Base-by-base conservation (phyloP, 1,140 invertebrate genomes). In the Hesperophylax magnus region DNA sequence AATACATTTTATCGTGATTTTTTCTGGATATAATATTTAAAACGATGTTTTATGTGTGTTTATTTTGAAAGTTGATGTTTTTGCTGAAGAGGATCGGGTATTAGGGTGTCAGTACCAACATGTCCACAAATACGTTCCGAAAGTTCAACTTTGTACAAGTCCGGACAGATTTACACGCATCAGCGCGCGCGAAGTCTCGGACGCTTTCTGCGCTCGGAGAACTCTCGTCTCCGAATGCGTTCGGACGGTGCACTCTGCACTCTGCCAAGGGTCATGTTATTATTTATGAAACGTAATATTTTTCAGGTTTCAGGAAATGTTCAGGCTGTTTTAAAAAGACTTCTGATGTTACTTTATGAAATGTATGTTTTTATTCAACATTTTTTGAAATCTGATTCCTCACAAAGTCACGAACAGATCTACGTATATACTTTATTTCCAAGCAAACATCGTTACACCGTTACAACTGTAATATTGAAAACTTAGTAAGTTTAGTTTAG, bases 71-170 rank as follows among this genome's bases (percentile, higher is more conserved):
- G 24, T 18, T 9, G 0, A 1, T 0, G 52, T 24, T 58, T 31
- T 60, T n/a, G 22, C 8, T 54, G 53, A 11, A 18, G 53, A 54
- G 53, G 72, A 58, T 20, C 52, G 27, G 47, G 67, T 53, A 71
- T 71, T 71, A 71, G 18, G 53, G 63, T 60, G 72, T 74, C 72
- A 53, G 60, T 74, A 80, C 79, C 52, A 83, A 79, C 82, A 69
- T 67, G 75, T 80, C 76, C 76, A 31, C 82, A 84, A 84, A 84
- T 84, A 77, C 79, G 79, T 79, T 84, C 75, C 79, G 82, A 84
- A 84, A 84, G 80, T 79, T 84, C 71, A 81, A 81, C 82, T 84
- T 81, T 84, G 82, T 81, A 78, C 79, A 79, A 84, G 82, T 84
- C 82, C 53, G 77, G 79, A 84, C 80, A 65, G 77, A 84, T 84